These are phyloP conservation scores for Aporophyla lueneburgensis DNA, from an alignment of 2,888 invertebrate species.

Conservation along the genomic window DNA sequence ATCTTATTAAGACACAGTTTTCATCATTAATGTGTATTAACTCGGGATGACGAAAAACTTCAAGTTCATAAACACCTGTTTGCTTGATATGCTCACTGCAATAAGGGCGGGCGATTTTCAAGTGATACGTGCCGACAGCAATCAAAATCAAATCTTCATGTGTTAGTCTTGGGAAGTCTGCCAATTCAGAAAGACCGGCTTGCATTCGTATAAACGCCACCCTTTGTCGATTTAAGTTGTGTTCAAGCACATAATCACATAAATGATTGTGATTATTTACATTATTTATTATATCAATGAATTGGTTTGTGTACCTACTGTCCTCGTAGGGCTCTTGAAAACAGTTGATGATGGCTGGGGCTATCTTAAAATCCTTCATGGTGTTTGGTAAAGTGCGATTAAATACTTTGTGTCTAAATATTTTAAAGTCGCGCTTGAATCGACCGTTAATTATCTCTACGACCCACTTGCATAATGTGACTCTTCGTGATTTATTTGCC, in stretches of 20 bases:
- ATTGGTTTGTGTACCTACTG: conserved; percentile 37
- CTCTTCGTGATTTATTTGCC: no score
- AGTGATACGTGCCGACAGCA: conserved; percentile 49
- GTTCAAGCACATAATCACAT: conserved; percentile 31
- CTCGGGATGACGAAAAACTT: no score
- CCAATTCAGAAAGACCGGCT: no score
- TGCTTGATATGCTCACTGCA: conserved; percentile 49
- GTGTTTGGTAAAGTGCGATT: conserved; percentile 35
- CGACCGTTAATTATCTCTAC: no score
- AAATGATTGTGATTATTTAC: conserved; percentile 39
- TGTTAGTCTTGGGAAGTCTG: neutral
- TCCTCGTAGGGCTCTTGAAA: conserved; percentile 42
- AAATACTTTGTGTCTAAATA: conserved; percentile 47
- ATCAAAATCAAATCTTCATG: conserved; percentile 28
- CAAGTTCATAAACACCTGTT: conserved; percentile 11
- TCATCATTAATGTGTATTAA: neutral
- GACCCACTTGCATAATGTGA: no score
- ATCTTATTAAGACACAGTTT: conserved; percentile 23
- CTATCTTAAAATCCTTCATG: conserved; percentile 51
- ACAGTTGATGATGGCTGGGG: conserved; percentile 54
- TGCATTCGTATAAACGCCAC: conserved; percentile 2
- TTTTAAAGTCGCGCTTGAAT: no score
- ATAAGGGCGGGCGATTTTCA: conserved; percentile 48
- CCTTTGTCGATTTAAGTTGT: conserved; percentile 52
- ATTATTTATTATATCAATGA: conserved; percentile 39